phyloP scores from a whole-genome alignment of 2,113 vertebrate species.

The Cochlearius cochlearius region DNA sequence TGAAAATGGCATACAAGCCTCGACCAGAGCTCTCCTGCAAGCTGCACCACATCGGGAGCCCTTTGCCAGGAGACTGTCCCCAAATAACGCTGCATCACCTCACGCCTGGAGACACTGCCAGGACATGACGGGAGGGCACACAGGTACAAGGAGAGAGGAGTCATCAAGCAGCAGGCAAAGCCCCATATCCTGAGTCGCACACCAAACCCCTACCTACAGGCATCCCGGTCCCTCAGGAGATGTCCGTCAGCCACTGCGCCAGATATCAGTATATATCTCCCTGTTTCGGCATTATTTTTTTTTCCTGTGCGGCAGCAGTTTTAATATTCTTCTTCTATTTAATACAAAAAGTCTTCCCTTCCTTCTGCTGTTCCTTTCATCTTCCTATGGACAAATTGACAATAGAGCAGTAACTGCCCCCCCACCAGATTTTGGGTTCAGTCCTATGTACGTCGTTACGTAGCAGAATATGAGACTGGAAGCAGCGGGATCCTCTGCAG shows the following conservation, averaged over 20 bases:
- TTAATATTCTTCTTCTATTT: neutral
- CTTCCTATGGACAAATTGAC: neutral
- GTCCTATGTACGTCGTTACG: neutral
- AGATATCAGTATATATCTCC: neutral
- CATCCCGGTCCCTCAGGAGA: neutral
- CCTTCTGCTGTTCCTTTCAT: neutral
- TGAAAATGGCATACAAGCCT: accelerated
- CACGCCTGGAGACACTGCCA: neutral
- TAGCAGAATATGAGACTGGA: neutral
- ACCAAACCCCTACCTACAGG: neutral
- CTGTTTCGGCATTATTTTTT: neutral
- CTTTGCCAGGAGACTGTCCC: neutral
- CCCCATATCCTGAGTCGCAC: neutral
- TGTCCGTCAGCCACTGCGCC: neutral
- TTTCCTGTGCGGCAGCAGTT: neutral
- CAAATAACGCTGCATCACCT: accelerated
- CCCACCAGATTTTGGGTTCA: neutral
- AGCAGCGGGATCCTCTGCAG: neutral
- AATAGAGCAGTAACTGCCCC: neutral
- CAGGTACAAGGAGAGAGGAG: neutral
- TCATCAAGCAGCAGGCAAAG: neutral
- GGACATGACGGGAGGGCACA: accelerated
- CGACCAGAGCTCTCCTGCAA: neutral
- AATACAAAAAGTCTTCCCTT: neutral
- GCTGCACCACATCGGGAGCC: accelerated